Evolutionary conservation across 2,888 invertebrate genomes (phyloP).

Genomic region (Chorisops tibialis): DNA sequence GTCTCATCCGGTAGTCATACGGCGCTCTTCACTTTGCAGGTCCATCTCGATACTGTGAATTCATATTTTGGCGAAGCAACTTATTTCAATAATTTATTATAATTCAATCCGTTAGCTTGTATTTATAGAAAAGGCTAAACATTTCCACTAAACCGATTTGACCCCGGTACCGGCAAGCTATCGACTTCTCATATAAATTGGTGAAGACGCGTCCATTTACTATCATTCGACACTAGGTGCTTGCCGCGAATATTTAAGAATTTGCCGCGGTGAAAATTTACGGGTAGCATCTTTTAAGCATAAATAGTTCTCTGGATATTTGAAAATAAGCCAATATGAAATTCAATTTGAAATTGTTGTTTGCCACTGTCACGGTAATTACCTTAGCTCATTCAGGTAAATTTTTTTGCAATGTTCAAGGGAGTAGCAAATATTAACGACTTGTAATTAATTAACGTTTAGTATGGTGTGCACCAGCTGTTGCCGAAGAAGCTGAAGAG

Average conservation of each 20-base stretch:
- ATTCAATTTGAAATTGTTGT: slow-evolving; percentile 1
- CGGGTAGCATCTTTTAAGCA: too few species aligned
- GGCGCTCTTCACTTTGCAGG: too few species aligned
- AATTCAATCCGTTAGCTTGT: slow-evolving; percentile 30
- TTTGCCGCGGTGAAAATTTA: not conserved
- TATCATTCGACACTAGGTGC: slow-evolving; percentile 11
- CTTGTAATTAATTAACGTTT: not conserved
- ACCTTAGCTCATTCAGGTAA: slow-evolving; percentile 16
- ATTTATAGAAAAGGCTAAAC: slow-evolving; percentile 9
- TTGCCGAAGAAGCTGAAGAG: not conserved
- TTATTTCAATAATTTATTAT: slow-evolving; percentile 29
- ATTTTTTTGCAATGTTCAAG: not conserved
- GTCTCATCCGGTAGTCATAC: too few species aligned
- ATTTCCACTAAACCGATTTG: too few species aligned
- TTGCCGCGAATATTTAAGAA: not conserved
- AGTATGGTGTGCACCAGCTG: slow-evolving; percentile 7
- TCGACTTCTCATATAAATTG: slow-evolving; percentile 21
- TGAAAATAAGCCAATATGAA: slow-evolving; percentile 1
- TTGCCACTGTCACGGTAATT: slow-evolving; percentile 1
- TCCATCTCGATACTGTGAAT: too few species aligned
- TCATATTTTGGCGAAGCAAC: slow-evolving; percentile 17
- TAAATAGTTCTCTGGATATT: not conserved
- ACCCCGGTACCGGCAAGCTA: not conserved
- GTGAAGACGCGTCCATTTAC: slow-evolving; percentile 11
- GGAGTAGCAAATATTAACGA: not conserved